Evolutionary conservation across 1,140 invertebrate genomes (phyloP), one percentile per base, ranked within the genome.

Genomic region (Meteorus sp.): DNA sequence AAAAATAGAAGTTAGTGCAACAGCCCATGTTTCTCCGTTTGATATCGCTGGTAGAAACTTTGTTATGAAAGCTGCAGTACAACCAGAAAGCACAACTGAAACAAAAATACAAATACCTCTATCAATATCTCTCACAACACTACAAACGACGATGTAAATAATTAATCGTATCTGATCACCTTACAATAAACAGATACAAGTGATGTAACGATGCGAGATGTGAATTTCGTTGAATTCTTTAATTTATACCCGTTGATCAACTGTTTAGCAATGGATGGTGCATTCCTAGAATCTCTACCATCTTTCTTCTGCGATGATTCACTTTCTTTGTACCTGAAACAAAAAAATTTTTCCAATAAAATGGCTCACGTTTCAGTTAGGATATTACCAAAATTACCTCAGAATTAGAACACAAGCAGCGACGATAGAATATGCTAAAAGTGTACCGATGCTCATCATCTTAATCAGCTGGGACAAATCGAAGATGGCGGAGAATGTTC

Each of bases 381-480:
- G n/a, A n/a, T n/a, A n/a, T n/a, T n/a, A n/a, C n/a, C n/a, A n/a
- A n/a, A 65, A 56, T 73, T 81, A 88, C 80, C 86, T 79, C 44
- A 94, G 77, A 64, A 93, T 81, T 3, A 94, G 79, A 0, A 94
- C 89, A 73, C 88, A 92, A 9, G 86, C 82, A n/a, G 89, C 89
- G 4, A 94, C 92, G 62, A 93, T 86, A 0, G 89, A 89, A 73
- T 94, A 94, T 11, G 92, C 91, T 52, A 93, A 71, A 2, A 94
- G 71, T 1, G 91, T 93, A 37, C 91, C 91, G 67, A 94, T 93
- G 8, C 89, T 91, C 90, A 94, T 91, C 89, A 94, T 92, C 59
- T 90, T 86, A 2, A 93, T 85, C 3, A 94, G 77, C 68, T 90
- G 85, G 19, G 82, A 79, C 1, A 93, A 73, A 63, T 92, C 84